phyloP scores from a whole-genome alignment of 2,113 vertebrate species.

The Mesocricetus auratus region DNA sequence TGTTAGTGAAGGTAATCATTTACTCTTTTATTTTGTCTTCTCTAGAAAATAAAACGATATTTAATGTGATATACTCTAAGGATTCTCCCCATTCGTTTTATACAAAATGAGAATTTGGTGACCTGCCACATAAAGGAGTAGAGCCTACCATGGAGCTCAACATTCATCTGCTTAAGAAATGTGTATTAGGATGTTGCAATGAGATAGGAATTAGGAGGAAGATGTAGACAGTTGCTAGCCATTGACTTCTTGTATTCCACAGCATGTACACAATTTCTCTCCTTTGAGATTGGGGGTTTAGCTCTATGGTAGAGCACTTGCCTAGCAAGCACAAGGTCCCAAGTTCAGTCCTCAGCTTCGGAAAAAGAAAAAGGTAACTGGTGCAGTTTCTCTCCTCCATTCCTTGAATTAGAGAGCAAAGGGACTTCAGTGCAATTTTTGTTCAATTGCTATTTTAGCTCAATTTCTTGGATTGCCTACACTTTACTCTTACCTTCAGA shows the following conservation, averaged over 20 bases:
- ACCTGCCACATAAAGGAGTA: not conserved
- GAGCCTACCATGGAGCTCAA: not conserved
- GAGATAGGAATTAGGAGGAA: not conserved
- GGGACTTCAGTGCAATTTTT: not conserved
- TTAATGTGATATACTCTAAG: constrained; percentile 4
- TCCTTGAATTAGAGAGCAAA: constrained; percentile 5
- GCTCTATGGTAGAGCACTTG: not conserved
- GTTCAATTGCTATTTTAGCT: not conserved
- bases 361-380: not conserved
- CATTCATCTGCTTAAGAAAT: constrained; percentile 6
- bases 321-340: not conserved
- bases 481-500: constrained; percentile 3
- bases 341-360: not conserved
- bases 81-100: not conserved
- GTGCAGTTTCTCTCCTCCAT: not conserved
- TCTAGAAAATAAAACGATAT: constrained; percentile 33
- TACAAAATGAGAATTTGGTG: constrained; percentile 29
- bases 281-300: not conserved
- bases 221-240: not conserved
- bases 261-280: not conserved
- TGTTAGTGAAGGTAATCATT: not conserved
- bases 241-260: not conserved
- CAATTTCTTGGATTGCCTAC: not conserved
- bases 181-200: not conserved
- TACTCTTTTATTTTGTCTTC: constrained; percentile 7